Percentiles rank a stretch among this genome's conserved stretches.
Conservation (phyloP, 2,797 vertebrate species). For the Pteronotus mesoamericanus region DNA sequence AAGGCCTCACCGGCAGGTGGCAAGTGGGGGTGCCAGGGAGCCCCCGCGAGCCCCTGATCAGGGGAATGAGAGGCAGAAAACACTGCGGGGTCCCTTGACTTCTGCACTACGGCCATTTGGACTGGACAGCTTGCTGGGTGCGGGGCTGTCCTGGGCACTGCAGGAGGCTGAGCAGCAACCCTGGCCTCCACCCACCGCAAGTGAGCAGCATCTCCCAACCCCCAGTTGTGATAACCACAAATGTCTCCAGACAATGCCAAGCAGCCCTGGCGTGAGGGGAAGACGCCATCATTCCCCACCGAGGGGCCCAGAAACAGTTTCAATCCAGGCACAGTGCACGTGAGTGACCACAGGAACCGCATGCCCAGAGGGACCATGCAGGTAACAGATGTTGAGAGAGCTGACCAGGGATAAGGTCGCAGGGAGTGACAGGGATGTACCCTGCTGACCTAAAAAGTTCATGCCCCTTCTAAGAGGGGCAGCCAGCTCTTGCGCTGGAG, state of each 20-base stretch:
- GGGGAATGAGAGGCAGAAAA: not conserved
- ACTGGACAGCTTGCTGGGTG: fast-evolving
- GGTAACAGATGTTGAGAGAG: fast-evolving
- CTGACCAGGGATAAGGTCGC: not conserved
- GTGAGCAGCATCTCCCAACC: not conserved
- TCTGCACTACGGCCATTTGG: not conserved
- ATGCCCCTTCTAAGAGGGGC: not conserved
- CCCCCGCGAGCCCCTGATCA: not conserved
- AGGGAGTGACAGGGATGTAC: not conserved
- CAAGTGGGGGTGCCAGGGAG: fast-evolving
- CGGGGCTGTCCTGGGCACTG: not conserved
- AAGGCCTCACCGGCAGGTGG: not conserved
- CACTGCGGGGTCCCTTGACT: not conserved
- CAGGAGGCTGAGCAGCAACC: not conserved
- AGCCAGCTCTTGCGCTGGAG: not conserved
- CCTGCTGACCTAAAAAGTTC: not conserved
- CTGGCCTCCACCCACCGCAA: not conserved
- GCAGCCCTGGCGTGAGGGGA: not conserved
- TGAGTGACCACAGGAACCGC: not conserved
- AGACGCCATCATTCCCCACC: not conserved
- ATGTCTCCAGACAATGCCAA: not conserved
- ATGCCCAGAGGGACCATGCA: not conserved
- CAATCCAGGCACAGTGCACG: not conserved
- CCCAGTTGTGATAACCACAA: not conserved
- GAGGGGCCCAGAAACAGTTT: not conserved